These are phyloP conservation scores for Lagorchestes hirsutus DNA, from an alignment of 2,797 vertebrate species.

Conservation along the genomic window DNA sequence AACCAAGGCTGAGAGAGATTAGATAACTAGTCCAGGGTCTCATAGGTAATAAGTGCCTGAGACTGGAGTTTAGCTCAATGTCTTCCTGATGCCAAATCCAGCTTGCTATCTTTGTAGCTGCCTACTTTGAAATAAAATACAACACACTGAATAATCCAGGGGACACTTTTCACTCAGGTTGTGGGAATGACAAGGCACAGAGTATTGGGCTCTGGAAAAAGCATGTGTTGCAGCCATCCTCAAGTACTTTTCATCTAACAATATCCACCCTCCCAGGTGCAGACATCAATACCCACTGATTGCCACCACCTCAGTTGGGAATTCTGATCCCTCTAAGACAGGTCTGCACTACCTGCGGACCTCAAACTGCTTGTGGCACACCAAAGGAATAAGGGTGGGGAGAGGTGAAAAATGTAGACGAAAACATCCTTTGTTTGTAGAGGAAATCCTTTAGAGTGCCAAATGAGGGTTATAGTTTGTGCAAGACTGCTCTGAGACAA, in stretches of 20 bases:
- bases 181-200: background rate
- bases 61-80: background rate
- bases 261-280: background rate
- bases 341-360: no score
- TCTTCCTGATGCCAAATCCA: background rate
- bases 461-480: no score
- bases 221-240: background rate
- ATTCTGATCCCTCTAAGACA: background rate
- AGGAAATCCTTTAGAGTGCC: no score
- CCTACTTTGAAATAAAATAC: background rate
- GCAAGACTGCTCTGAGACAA: background rate
- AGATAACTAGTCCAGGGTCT: background rate
- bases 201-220: background rate
- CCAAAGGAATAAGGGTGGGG: no score
- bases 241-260: background rate
- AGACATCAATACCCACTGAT: no score
- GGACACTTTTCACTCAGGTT: background rate
- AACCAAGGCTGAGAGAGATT: background rate
- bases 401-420: no score
- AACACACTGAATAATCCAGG: background rate
- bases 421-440: no score
- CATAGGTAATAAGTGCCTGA: background rate
- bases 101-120: background rate
- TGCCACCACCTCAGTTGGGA: background rate
- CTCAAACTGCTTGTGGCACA: no score